Base-by-base conservation (phyloP, 2,113 vertebrate species). In the Megaptera novaeangliae region DNA sequence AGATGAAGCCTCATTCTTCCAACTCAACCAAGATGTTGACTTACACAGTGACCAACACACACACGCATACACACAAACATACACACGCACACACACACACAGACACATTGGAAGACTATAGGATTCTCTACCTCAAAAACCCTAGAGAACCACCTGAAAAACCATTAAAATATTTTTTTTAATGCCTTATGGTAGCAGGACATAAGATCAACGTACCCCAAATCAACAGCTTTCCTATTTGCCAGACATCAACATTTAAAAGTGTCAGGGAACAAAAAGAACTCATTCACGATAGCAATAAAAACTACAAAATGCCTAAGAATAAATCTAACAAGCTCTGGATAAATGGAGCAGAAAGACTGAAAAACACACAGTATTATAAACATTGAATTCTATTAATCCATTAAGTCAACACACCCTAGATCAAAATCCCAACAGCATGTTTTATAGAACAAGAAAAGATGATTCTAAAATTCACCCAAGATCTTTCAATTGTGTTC, bases 221-320 rank as follows among this genome's bases (percentile, higher is more conserved):
- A 78, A 59, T 68, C 31, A 91, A 66, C 31, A 78, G 74, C 34
- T 86, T 88, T 61, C 69, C 91, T 68, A 69, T n/a, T 85, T 80
- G 57, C 91, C 71, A 94, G 41, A 49, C 64, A 81, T n/a, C 86
- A 86, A 93, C 64, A n/a, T 44, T 95, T 84, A 80, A 25, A 83
- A 97, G 88, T 6, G n/a, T 46, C 83, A 88, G 83, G 69, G 71
- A 95, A 72, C 55, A 74, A 74, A 91, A 86, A 74, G 9, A 80
- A 31, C 23, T 29, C 57, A 86, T 46, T 90, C 80, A 77, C 0
- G 1, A 31, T 23, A 71, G 13, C 68, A 49, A 88, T 66, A 64
- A 87, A 95, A 83, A 64, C 57, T 78, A 78, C 6, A 72, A 83
- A 52, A 78, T 83, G 23, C 63, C 75, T 4, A 31, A 83, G 75